Base-by-base conservation (phyloP, 2,888 invertebrate species). In the Clostera curtula region DNA sequence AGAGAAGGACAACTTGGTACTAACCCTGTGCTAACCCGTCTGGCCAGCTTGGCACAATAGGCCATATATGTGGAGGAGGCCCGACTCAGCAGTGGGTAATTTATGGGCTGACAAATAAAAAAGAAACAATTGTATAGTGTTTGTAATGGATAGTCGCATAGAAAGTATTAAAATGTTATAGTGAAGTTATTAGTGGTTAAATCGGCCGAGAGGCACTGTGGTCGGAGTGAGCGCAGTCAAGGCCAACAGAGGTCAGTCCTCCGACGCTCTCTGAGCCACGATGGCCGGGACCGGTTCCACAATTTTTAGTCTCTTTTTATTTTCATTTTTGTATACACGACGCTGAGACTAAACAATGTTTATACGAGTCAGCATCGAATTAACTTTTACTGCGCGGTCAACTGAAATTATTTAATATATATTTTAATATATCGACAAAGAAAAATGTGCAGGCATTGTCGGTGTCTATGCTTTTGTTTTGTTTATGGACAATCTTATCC, bases 261-360 rank as follows among this genome's bases (percentile, higher is more conserved):
- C 82, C 79, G 75, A 73, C 77, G 76, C 75, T 75, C 77, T 75
- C 74, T 65, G 61, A 68, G 71, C 75, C 71, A 70, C 73, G 71
- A 67, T 75, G 66, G 71, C 68, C 61, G 65, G 45, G 77, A 82
- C 82, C 82, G 82, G 83, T 82, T 82, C 73, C 72, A 79, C 73
- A 70, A 80, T 79, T 80, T 82, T 83, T 77, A 76, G 74, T 74
- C 66, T 72, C 72, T 79, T 82, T 79, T 82, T 82, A 79, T 82
- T 83, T 80, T 82, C 80, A 77, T 83, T 83, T 80, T 82, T 79
- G 80, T 82, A 76, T 79, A 79, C 75, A 76, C 73, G 72, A 71
- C 68, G 71, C 75, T 69, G 71, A 73, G 79, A 76, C 80, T 82
- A 82, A 82, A 80, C 80, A 82, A 73, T 82, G 82, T 82, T 79